A percentile compares a stretch with the other conserved stretches of the same genome.
Conservation (phyloP, 2,113 vertebrate species). For the Thunnus maccoyii region DNA sequence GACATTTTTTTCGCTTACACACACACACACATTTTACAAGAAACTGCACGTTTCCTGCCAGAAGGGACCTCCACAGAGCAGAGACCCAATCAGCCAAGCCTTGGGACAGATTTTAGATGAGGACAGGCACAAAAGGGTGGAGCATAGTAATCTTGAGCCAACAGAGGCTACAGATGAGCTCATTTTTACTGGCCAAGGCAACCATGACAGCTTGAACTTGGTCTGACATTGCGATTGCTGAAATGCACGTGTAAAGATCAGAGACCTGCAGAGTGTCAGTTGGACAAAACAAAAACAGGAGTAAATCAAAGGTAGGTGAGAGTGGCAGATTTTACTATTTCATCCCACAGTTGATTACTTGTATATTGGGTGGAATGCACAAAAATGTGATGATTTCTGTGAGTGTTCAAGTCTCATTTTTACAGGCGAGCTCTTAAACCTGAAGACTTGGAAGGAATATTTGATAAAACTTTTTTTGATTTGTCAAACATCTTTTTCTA, state of each 20-base stretch:
- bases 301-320: no score
- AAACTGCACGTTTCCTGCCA: slow-evolving; percentile 15
- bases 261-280: not conserved
- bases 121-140: slow-evolving; percentile 5
- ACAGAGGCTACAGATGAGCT: not conserved
- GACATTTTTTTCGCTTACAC: not conserved
- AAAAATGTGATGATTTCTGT: no score
- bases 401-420: no score
- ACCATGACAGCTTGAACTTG: not conserved
- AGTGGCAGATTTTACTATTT: no score
- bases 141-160: not conserved
- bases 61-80: slow-evolving; percentile 10
- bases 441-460: no score
- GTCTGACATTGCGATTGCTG: not conserved
- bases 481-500: no score
- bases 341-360: no score
- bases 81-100: slow-evolving; percentile 1
- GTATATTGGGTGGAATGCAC: no score
- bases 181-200: not conserved
- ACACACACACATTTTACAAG: slow-evolving; percentile 5
- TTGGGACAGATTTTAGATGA: slow-evolving; percentile 17
- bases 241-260: not conserved
- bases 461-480: no score
- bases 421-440: no score
- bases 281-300: not conserved